Conservation (phyloP, 2,797 vertebrate species). For the Acanthopagrus latus region DNA sequence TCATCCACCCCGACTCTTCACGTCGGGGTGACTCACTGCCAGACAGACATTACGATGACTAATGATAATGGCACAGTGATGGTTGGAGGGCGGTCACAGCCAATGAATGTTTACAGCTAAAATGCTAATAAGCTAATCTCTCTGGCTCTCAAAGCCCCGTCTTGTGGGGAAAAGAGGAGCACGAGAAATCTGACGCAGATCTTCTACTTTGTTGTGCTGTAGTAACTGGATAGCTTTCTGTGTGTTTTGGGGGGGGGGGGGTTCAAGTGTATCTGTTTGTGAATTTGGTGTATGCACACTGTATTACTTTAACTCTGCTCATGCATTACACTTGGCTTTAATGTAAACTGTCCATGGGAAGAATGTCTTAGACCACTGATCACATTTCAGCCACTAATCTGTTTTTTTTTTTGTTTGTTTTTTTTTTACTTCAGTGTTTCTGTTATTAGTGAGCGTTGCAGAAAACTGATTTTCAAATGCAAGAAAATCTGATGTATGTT, state of each 20-base stretch:
- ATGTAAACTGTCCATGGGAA: constrained; percentile 44
- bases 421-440: constrained; percentile 38
- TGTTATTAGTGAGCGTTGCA: constrained; percentile 34
- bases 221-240: constrained; percentile 69
- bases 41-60: constrained; percentile 75
- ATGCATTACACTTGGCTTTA: constrained; percentile 52
- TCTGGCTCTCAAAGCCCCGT: constrained; percentile 70
- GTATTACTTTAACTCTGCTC: constrained; percentile 64
- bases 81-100: constrained; percentile 79
- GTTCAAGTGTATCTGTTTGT: constrained; percentile 61
- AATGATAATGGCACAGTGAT: constrained; percentile 74
- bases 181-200: constrained; percentile 67
- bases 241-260: constrained; percentile 50
- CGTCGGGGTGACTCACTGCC: constrained; percentile 69
- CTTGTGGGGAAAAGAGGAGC: constrained; percentile 67
- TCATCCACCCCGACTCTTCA: constrained; percentile 44
- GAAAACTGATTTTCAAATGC: constrained; percentile 47
- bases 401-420: constrained; percentile 27
- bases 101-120: constrained; percentile 86
- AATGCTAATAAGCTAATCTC: constrained; percentile 85
- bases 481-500: constrained; percentile 35
- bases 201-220: constrained; percentile 68
- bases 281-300: constrained; percentile 68
- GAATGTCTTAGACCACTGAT: constrained; percentile 65
- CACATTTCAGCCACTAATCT: constrained; percentile 47